Evolutionary conservation across 2,888 invertebrate species (phyloP).

Genomic region (Dorcus hopei): DNA sequence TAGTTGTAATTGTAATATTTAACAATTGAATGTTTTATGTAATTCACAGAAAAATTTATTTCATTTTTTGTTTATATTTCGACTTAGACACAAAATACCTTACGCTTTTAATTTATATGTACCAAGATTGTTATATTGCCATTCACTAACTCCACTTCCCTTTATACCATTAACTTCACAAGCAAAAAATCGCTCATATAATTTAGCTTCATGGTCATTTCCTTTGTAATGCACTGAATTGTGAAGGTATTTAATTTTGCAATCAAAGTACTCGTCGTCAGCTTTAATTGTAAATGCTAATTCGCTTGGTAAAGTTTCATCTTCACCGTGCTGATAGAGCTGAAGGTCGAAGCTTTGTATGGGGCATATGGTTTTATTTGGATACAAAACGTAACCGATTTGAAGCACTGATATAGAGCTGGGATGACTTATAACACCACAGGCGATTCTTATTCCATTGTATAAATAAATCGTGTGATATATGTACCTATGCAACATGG

Average conservation of each 20-base stretch:
- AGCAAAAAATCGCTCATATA: constrained; percentile 60
- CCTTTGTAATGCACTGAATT: constrained; percentile 64
- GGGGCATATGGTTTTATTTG: constrained; percentile 53
- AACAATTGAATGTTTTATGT: too few species aligned
- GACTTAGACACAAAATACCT: too few species aligned
- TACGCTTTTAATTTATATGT: constrained; percentile 5
- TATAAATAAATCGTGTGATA: constrained; percentile 74
- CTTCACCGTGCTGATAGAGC: constrained; percentile 67
- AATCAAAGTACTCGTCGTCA: constrained; percentile 57
- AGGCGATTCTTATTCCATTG: constrained; percentile 64
- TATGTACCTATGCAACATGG: constrained; percentile 71
- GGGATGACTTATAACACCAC: constrained; percentile 77
- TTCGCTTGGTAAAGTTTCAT: constrained; percentile 60
- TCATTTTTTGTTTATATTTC: too few species aligned
- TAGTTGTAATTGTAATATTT: too few species aligned
- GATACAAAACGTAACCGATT: constrained; percentile 60
- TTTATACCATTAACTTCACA: constrained; percentile 60
- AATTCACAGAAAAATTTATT: too few species aligned
- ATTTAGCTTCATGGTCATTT: constrained; percentile 64
- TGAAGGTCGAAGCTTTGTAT: constrained; percentile 62
- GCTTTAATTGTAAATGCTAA: constrained; percentile 64
- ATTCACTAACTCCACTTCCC: constrained; percentile 71
- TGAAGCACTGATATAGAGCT: constrained; percentile 63
- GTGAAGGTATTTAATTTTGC: constrained; percentile 60
- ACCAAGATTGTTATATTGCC: constrained; percentile 60